phyloP scores from a whole-genome alignment of 2,888 invertebrate species.

The Epinotia demarniana region DNA sequence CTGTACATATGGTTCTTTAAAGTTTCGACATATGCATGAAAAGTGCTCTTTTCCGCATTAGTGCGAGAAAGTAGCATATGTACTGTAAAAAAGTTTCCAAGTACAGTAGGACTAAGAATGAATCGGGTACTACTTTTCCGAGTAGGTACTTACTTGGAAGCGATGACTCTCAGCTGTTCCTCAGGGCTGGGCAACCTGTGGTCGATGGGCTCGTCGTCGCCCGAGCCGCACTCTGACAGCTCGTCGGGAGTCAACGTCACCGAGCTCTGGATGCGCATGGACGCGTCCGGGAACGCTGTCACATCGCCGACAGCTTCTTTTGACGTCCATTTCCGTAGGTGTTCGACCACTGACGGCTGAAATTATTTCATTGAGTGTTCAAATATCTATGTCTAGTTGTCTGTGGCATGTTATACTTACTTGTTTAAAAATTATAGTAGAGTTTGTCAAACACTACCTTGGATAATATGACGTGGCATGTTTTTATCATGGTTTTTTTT shows the following conservation, averaged over 20 bases:
- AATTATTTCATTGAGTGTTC: conserved; percentile 48
- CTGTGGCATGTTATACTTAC: neutral
- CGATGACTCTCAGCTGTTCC: conserved; percentile 93
- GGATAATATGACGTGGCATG: too few relatives aligned
- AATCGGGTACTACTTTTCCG: too few relatives aligned
- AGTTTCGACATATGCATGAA: too few relatives aligned
- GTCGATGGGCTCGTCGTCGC: conserved; percentile 90
- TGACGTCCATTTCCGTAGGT: conserved; percentile 93
- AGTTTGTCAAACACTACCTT: neutral
- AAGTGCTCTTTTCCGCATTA: too few relatives aligned
- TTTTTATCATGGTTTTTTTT: neutral
- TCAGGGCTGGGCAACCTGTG: conserved; percentile 95
- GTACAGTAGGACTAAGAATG: too few relatives aligned
- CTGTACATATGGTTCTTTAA: too few relatives aligned
- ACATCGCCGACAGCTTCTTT: conserved; percentile 92
- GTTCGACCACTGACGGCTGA: conserved; percentile 92
- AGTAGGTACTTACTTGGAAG: conserved; percentile 88
- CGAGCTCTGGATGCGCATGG: conserved; percentile 87
- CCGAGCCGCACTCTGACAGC: conserved; percentile 83
- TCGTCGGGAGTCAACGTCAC: conserved; percentile 80
- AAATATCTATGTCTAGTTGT: neutral
- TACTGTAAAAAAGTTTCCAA: too few relatives aligned
- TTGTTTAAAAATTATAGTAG: neutral
- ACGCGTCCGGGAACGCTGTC: conserved; percentile 91
- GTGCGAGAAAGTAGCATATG: too few relatives aligned